phyloP scores from a whole-genome alignment of 1,140 invertebrate species.

The Polypedilum pembai region DNA sequence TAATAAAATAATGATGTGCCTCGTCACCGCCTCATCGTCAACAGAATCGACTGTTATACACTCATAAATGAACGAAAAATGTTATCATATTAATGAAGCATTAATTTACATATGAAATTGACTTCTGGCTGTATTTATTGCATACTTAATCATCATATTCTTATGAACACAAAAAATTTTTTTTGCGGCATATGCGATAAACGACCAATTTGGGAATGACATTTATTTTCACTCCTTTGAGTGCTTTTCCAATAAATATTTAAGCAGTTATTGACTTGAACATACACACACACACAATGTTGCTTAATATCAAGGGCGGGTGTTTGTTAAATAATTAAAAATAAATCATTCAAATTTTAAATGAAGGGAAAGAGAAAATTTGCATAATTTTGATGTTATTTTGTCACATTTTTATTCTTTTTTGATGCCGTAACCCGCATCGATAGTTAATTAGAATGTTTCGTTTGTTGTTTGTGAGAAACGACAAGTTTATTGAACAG shows the following conservation, averaged over 20 bases:
- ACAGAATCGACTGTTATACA: too few species aligned
- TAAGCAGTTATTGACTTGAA: neutral
- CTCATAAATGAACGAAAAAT: neutral
- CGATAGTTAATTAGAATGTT: neutral
- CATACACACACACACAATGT: neutral
- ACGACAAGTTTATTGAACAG: conserved; percentile 17
- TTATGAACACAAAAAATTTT: neutral
- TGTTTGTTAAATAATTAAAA: too few species aligned
- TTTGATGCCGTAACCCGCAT: neutral
- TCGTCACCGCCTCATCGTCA: too few species aligned
- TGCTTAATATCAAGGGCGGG: too few species aligned
- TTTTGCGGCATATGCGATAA: conserved; percentile 16
- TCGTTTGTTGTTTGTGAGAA: neutral
- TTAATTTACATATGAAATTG: conserved; percentile 19
- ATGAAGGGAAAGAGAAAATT: too few species aligned
- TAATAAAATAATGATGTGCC: too few species aligned
- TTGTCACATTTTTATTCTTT: too few species aligned
- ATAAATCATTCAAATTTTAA: too few species aligned
- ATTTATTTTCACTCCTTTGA: neutral
- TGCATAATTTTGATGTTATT: too few species aligned
- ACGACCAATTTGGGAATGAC: conserved; percentile 15
- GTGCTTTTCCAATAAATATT: conserved; percentile 17
- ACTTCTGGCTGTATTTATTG: conserved; percentile 12
- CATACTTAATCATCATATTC: neutral
- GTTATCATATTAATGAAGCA: conserved; percentile 18